These are phyloP conservation scores for Aythya fuligula DNA, from an alignment of 2,797 vertebrate genomes.

Conservation along the genomic window DNA sequence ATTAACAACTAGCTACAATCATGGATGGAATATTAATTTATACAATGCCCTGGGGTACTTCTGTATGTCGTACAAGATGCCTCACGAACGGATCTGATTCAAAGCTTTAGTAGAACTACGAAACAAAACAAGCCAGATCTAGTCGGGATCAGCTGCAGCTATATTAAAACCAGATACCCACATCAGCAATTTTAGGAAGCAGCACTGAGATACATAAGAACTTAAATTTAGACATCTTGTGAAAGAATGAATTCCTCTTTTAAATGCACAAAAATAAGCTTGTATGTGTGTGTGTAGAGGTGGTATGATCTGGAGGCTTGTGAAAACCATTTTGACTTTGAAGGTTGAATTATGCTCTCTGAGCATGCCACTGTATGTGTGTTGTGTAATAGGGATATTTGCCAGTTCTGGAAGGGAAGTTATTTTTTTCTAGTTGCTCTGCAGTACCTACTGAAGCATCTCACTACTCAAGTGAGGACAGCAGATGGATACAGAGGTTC, in stretches of 20 bases:
- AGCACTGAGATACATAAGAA: background rate
- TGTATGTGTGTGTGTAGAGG: background rate
- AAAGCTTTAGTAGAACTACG: background rate
- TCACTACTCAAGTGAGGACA: background rate
- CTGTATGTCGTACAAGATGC: background rate
- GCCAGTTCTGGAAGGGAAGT: background rate
- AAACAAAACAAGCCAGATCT: background rate
- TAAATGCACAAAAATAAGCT: background rate
- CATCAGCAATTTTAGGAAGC: background rate
- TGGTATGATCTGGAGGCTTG: background rate
- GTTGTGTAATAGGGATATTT: background rate
- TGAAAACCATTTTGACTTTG: background rate
- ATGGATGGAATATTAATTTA: conserved; percentile 65
- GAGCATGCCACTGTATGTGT: background rate
- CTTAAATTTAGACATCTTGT: background rate
- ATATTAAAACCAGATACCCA: background rate
- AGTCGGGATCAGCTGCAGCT: background rate
- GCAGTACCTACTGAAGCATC: background rate
- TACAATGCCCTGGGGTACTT: conserved; percentile 7
- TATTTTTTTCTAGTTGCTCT: background rate
- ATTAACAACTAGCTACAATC: conserved; percentile 38
- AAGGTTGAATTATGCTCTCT: background rate
- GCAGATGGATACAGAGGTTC: background rate
- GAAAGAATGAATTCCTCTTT: background rate
- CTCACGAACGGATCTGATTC: background rate